A percentile compares a stretch with the other conserved stretches of the same genome.
These are phyloP conservation scores for Lagorchestes hirsutus DNA, from an alignment of 2,797 vertebrate species.

Conservation along the genomic window DNA sequence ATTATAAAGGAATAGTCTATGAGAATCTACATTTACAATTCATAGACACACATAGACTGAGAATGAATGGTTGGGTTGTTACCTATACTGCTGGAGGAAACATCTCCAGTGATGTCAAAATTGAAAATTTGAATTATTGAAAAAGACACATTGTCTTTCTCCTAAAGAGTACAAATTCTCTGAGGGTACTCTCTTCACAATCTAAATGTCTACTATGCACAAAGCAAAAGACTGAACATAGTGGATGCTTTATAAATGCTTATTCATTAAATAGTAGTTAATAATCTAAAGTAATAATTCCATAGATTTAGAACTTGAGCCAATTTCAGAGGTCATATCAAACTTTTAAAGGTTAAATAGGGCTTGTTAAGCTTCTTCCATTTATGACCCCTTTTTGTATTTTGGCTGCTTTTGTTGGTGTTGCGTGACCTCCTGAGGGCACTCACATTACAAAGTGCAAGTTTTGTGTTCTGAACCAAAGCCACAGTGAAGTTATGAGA, in stretches of 20 bases:
- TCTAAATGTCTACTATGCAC: background rate
- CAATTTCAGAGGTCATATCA: background rate
- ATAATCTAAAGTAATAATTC: background rate
- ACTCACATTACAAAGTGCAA: too few relatives aligned
- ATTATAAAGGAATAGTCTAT: background rate
- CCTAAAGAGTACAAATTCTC: background rate
- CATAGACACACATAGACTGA: background rate
- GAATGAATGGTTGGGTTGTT: background rate
- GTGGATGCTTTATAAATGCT: background rate
- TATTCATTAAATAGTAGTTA: background rate
- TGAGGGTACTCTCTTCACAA: background rate
- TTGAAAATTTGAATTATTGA: background rate
- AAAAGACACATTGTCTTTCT: background rate
- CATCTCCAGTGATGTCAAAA: background rate
- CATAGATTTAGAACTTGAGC: background rate
- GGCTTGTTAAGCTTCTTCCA: too few relatives aligned
- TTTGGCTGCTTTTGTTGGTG: too few relatives aligned
- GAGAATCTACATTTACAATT: background rate
- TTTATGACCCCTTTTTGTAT: too few relatives aligned
- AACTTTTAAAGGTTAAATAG: background rate
- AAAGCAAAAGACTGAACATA: background rate
- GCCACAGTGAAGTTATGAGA: too few relatives aligned
- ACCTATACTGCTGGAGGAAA: background rate
- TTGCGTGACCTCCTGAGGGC: too few relatives aligned
- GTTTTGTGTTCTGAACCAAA: too few relatives aligned